Base-by-base conservation (phyloP, 2,113 vertebrate species). In the Lynx canadensis region DNA sequence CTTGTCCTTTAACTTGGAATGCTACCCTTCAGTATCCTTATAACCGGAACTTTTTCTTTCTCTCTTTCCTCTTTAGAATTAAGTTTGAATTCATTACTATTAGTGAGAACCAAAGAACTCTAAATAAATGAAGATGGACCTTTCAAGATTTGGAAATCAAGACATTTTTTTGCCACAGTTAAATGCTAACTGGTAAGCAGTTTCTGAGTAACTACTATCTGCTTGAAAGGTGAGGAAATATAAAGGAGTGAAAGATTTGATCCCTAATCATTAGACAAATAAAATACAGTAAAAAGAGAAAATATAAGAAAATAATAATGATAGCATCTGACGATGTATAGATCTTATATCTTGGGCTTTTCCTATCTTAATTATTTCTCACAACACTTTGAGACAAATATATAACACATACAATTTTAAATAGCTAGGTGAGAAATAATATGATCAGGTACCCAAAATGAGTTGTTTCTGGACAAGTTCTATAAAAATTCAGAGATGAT, bases 81-180 rank as follows among this genome's bases (percentile, higher is more conserved):
- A 93, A 87, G 36, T 29, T 48, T 82, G 19, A 76, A 27, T 86
- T 76, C 15, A 65, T 48, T n/a, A 71, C 27, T 83, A 4, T 66
- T 78, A 90, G 33, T 12, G 23, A 91, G 45, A 96, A 73, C 12
- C 38, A 84, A 36, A 83, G 38, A 33, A 60, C 13, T 82, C n/a
- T 87, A 76, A 87, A 41, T 6, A 71, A 57, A 45, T 33, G 45
- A 71, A 86, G 29, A 82, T 41, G n/a, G 19, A 15, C 55, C 27
- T 65, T 92, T 76, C 60, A 79, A 73, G 50, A n/a, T 91, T 87
- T 85, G 55, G 19, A 91, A 91, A 96, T 79, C 8, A 71, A 25
- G 41, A 31, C 31, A 18, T 79, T 79, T 90, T 88, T 68, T 41
- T 27, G 0, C 50, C 57, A 71, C 4, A 83, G 48, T 50, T 87